Percentiles rank a stretch among this genome's conserved stretches.
phyloP scores from a whole-genome alignment of 2,113 vertebrate genomes.

The Notarius lentiginosus region DNA sequence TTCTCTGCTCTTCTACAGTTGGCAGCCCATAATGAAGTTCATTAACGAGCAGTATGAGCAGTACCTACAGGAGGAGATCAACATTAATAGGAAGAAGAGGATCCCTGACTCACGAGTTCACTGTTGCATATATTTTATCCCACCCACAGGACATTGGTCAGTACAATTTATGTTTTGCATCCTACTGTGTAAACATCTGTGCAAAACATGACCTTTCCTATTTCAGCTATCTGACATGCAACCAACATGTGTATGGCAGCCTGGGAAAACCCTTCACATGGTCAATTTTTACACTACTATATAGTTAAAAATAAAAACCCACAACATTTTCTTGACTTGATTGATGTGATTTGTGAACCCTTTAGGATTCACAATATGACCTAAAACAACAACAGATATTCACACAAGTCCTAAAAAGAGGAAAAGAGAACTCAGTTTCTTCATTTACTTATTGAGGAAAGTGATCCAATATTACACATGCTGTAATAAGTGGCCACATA shows the following conservation, averaged over 20 bases:
- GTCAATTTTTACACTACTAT: not conserved
- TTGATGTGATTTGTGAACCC: too few relatives aligned
- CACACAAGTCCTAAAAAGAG: too few relatives aligned
- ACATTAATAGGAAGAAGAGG: slow-evolving; percentile 92
- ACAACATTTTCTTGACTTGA: too few relatives aligned
- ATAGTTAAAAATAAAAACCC: not conserved
- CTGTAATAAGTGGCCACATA: too few relatives aligned
- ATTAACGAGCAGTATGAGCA: slow-evolving; percentile 97
- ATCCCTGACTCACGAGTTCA: slow-evolving; percentile 95
- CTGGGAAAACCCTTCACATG: not conserved
- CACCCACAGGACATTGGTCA: slow-evolving; percentile 94
- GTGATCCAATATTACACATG: too few relatives aligned
- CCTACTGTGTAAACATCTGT: not conserved
- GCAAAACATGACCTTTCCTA: not conserved
- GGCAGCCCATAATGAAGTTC: slow-evolving; percentile 99
- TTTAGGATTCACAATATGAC: too few relatives aligned
- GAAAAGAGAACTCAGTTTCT: too few relatives aligned
- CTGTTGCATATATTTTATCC: slow-evolving; percentile 99
- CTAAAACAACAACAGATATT: too few relatives aligned
- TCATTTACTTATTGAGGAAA: too few relatives aligned
- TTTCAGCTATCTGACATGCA: not conserved
- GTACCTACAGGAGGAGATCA: slow-evolving; percentile 95
- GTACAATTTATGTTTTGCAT: slow-evolving; percentile 42
- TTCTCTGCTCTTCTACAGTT: slow-evolving; percentile 69
- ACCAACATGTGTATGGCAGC: not conserved